Percentiles rank a stretch among this genome's conserved stretches.
These are phyloP conservation scores for Keiferia lycopersicella DNA, from an alignment of 2,888 invertebrate species.

Conservation along the genomic window DNA sequence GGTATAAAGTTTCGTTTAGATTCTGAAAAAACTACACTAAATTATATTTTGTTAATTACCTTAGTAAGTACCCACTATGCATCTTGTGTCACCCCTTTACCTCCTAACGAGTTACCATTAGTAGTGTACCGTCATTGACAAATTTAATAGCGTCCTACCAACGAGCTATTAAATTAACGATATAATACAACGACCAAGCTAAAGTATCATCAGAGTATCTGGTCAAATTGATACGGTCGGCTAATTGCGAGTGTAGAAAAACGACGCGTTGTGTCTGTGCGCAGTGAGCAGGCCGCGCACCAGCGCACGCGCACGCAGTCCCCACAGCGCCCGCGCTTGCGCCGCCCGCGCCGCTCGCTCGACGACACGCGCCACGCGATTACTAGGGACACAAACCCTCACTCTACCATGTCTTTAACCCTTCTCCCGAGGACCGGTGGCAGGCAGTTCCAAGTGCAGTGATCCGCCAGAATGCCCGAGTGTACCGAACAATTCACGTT, in stretches of 20 bases:
- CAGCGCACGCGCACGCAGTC: slow-evolving; percentile 46
- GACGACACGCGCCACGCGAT: slow-evolving; percentile 32
- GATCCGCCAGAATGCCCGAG: slow-evolving; percentile 70
- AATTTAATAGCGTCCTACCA: slow-evolving; percentile 5
- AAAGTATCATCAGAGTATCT: slow-evolving; percentile 19
- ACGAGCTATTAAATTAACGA: slow-evolving; percentile 1
- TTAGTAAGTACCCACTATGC: too few relatives aligned
- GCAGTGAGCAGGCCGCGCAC: slow-evolving; percentile 31
- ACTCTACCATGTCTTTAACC: slow-evolving; percentile 56
- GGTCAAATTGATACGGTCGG: slow-evolving; percentile 24
- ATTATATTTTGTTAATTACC: too few relatives aligned
- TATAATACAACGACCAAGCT: background rate
- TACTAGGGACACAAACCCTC: slow-evolving; percentile 29
- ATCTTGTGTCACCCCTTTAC: too few relatives aligned
- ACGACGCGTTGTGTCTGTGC: slow-evolving; percentile 36
- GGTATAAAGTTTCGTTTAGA: background rate
- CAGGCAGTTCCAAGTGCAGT: slow-evolving; percentile 52
- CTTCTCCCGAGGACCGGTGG: slow-evolving; percentile 42
- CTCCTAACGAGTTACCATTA: too few relatives aligned
- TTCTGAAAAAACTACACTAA: too few relatives aligned
- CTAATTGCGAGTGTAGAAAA: slow-evolving; percentile 36
- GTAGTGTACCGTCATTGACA: background rate
- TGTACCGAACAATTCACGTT: slow-evolving; percentile 72
- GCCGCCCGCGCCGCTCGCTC: slow-evolving; percentile 47
- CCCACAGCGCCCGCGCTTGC: slow-evolving; percentile 43